phyloP scores from a whole-genome alignment of 2,888 invertebrate species.

The Cantharis nigra region DNA sequence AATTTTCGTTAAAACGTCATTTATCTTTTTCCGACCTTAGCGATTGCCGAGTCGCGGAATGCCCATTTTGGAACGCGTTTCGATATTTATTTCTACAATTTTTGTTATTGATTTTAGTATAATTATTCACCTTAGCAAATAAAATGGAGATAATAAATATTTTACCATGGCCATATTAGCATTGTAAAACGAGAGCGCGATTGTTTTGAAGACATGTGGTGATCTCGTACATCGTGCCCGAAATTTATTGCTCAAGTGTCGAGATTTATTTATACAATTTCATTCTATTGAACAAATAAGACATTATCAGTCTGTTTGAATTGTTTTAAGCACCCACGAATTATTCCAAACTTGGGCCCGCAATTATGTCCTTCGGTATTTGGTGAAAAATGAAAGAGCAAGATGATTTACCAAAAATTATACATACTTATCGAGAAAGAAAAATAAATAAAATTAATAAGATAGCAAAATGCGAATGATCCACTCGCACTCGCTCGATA shows the following conservation, averaged over 20 bases:
- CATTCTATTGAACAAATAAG: constrained; percentile 23
- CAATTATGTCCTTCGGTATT: neutral
- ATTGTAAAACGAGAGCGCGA: constrained; percentile 23
- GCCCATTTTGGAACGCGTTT: neutral
- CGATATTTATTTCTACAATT: neutral
- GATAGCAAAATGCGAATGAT: neutral
- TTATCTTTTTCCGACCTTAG: neutral
- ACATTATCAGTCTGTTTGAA: constrained; percentile 7
- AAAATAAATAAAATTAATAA: neutral
- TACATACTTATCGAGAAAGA: neutral
- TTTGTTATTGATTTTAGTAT: neutral
- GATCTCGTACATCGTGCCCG: constrained; percentile 12
- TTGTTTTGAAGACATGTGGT: constrained; percentile 28
- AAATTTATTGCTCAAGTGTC: constrained; percentile 21
- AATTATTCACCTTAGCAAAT: neutral
- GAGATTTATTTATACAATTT: constrained; percentile 24
- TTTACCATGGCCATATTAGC: constrained; percentile 17
- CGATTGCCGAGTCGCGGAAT: neutral
- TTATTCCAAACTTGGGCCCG: neutral
- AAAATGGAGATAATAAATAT: constrained; percentile 1
- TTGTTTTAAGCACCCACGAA: constrained; percentile 3
- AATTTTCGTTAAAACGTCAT: neutral
- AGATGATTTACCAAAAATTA: neutral
- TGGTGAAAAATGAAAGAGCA: neutral
- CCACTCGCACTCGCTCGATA: neutral